phyloP scores from a whole-genome alignment of 2,797 vertebrate genomes.

The Bovichtus diacanthus region DNA sequence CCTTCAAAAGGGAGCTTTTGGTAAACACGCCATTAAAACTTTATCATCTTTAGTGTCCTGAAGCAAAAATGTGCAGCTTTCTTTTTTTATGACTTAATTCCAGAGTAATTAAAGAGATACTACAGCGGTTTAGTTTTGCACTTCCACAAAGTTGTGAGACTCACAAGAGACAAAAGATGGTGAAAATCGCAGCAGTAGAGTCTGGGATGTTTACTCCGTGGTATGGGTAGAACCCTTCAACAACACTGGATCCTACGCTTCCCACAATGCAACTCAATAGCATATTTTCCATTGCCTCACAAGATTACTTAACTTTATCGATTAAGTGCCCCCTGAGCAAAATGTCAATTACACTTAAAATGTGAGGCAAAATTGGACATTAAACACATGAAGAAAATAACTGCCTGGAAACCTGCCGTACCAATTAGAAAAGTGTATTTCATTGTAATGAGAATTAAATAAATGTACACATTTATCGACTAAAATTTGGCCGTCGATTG shows the following conservation, averaged over 20 bases:
- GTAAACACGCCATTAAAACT: constrained; percentile 51
- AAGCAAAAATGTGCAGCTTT: neutral
- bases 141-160: neutral
- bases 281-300: neutral
- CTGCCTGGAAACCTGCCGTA: neutral
- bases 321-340: neutral
- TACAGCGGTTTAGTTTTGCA: neutral
- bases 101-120: neutral
- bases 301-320: neutral
- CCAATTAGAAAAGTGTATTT: neutral
- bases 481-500: neutral
- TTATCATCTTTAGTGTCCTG: neutral
- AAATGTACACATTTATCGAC: neutral
- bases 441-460: neutral
- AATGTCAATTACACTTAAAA: neutral
- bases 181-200: neutral
- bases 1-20: constrained; percentile 67
- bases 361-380: neutral
- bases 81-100: neutral
- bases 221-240: neutral
- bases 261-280: neutral
- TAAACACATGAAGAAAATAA: neutral
- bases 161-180: neutral
- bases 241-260: neutral
- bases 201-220: neutral